Base-by-base conservation (phyloP, 2,888 invertebrate species). In the Salticus scenicus region DNA sequence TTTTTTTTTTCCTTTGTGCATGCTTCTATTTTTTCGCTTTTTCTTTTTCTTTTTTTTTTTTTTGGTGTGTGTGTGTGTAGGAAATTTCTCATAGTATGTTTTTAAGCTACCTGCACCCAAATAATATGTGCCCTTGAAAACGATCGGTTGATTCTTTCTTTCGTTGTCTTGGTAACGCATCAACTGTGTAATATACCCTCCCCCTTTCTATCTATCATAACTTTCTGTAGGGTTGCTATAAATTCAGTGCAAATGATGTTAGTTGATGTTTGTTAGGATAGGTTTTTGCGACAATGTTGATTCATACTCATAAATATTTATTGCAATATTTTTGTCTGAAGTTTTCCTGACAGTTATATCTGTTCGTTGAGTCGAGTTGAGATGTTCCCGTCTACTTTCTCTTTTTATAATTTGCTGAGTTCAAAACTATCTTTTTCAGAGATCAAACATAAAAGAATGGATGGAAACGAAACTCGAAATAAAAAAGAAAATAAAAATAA, bases 111-210 rank as follows among this genome's bases (percentile, higher is more conserved):
- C 14, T 30, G 31, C 27, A 24, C 37, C n/a, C 64, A 42, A 77
- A 81, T 63, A 81, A 51, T 81, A 69, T 69, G 57, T 74, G 81
- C 70, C 81, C 81, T 81, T 81, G 74, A 81, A n/a, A 80, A 80
- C 37, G 78, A 71, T 70, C 41, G 57, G 57, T 74, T 74, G 51
- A 72, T 33, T 66, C 67, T 47, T 33, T 66, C 67, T 47, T 70
- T 41, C 42, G 81, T 81, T 63, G 74, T 31, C 74, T 7, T 81
- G 74, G 74, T 42, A 69, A 81, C 81, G 69, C 74, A 74, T 67
- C 66, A 30, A 33, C 69, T 69, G 31, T 67, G 41, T 7, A 7
- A 7, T 30, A 42, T 14, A 8, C 63, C 64, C 67, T 37, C 74
- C 31, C 51, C 47, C 24, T 24, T 24, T 7, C 7, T 57, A 17